Percentiles rank a stretch among this genome's conserved stretches.
phyloP scores from a whole-genome alignment of 2,888 invertebrate genomes.

The Anorthoa munda region DNA sequence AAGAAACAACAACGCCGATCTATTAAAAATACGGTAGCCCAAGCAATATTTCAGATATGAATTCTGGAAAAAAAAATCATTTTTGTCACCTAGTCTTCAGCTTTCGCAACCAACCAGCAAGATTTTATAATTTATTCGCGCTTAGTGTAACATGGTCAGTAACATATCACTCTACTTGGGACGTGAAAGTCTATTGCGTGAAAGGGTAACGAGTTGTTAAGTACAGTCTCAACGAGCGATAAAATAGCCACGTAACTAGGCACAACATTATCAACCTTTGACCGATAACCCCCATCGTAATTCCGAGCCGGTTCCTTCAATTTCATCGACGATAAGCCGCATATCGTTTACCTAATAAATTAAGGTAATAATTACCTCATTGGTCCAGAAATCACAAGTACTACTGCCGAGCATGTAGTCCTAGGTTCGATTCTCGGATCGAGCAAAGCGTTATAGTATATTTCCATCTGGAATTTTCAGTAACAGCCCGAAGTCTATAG shows the following conservation, averaged over 20 bases:
- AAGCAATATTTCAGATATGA: too few species aligned
- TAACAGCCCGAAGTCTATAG: too few species aligned
- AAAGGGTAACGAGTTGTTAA: slow-evolving; percentile 24
- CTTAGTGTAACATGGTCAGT: not conserved
- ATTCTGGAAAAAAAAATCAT: too few species aligned
- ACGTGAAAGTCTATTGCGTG: slow-evolving; percentile 35
- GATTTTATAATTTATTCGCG: not conserved
- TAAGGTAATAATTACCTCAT: not conserved
- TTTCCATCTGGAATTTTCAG: too few species aligned
- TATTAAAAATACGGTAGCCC: too few species aligned
- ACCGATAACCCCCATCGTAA: slow-evolving; percentile 30
- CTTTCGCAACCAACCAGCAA: not conserved
- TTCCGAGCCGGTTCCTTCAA: slow-evolving; percentile 21
- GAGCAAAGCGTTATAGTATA: too few species aligned
- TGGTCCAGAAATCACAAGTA: too few species aligned
- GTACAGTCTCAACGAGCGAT: not conserved
- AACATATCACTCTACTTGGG: slow-evolving; percentile 5
- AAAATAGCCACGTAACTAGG: slow-evolving; percentile 11
- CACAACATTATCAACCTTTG: slow-evolving; percentile 35
- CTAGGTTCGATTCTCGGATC: too few species aligned
- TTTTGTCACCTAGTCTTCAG: not conserved
- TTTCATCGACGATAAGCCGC: slow-evolving; percentile 21
- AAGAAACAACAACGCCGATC: too few species aligned
- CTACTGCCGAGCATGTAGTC: too few species aligned
- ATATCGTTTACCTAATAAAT: slow-evolving; percentile 39